Evolutionary conservation across 1,140 invertebrate species (phyloP), one percentile per base, ranked within the genome.

Genomic region (Drosophila saltans): DNA sequence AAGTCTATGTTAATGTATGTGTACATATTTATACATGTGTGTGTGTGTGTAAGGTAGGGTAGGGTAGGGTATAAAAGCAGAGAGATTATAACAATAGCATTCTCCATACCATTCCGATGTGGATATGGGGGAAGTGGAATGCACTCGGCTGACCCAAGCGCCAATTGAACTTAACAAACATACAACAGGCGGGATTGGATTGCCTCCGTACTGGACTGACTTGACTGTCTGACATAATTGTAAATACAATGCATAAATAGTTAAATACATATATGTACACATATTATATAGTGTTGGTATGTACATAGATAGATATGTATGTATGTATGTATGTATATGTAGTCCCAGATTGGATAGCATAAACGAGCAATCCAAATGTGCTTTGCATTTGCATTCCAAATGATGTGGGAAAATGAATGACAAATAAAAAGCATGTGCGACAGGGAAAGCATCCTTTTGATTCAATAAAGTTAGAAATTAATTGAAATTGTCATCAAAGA

Each of bases 141-240:
- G 83, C 83, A 86, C 83, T 86, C 83, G 83, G 75, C 83, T 86
- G 83, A 86, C 83, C 83, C 83, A 88, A 88, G 83, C 76, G 80
- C 75, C 83, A 88, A 86, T 86, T 88, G 80, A 83, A 88, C 65
- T 83, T 88, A 88, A 86, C 83, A 88, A 88, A 80, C 75, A 88
- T 59, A 88, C 82, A 85, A 86, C 79, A 59, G 75, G 55, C 69
- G 26, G 16, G 16, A 24, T 24, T 59, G 48, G 48, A 33, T 24
- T 26, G 52, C 65, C 65, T 41, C 9, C 9, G 16, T 16, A 16
- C 16, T 16, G 16, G 40, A 45, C 33, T 56, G 48, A 48, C 62
- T 58, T 36, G 70, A 11, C 66, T 85, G 66, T 81, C 81, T 52
- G 45, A 52, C 45, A 52, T 85, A 85, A 85, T 81, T 86, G 82